Evolutionary conservation across 2,797 vertebrate species (phyloP), one percentile per base, ranked within the genome.

Genomic region (Pseudochirops corinnae): DNA sequence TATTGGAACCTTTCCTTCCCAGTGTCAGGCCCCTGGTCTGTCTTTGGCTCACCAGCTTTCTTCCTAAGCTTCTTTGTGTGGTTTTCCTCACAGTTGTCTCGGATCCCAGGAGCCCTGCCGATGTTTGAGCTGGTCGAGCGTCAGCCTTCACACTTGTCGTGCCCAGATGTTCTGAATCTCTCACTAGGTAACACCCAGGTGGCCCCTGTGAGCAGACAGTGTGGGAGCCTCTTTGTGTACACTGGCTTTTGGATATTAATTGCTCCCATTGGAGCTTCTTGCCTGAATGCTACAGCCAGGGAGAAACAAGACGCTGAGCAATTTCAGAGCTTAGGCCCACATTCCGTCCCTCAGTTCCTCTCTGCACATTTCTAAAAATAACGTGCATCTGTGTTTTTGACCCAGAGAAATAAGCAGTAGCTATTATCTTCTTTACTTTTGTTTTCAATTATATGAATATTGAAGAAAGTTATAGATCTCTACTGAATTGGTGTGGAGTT

Each of bases 81-180:
- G 91, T 97, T 31, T 98, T 92, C 26, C 97, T 93, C 95, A 56
- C 97, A 99, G 99, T 96, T 99, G 96, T 99, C 99, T n/a, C 98
- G 99, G 98, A 99, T 99, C 55, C 99, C 99, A 98, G 99, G 99
- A 1, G 99, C 99, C 0, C 98, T 99, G 97, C 99, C 99, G 1
- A 99, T 99, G 99, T 99, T 99, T 12, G 99, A 99, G 82, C 98
- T 99, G 39, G 99, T 99, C 1, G 99, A 99, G 94, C 99, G 99
- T 97, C 99, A 99, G 98, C 99, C 99, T 0, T 99, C 99, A 0
- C 99, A 99, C 97, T 99, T 99, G 98, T 99, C 99, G 98, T 99
- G 99, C 91, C 98, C 99, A 0, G 99, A 99, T 0, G 98, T 99
- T 96, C 99, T 99, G 56, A 99, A 99, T 98, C 99, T 99, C 94